Percentiles rank a stretch among this genome's conserved stretches.
Conservation (phyloP, 2,888 invertebrate genomes). For the Drosophila villosipedis region DNA sequence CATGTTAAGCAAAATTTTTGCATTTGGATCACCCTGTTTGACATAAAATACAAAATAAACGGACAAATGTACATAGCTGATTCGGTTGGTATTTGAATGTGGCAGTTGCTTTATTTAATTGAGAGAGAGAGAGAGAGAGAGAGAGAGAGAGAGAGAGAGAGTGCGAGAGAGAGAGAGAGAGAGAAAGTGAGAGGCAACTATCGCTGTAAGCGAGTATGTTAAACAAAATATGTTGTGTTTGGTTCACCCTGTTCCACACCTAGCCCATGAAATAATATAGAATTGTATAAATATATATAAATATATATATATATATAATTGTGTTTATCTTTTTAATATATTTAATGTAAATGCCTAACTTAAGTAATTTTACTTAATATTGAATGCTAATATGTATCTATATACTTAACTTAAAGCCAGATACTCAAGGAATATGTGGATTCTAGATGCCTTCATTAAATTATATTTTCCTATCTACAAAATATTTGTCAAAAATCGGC, state of each 20-base stretch:
- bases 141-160: neutral
- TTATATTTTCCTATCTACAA: neutral
- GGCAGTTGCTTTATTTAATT: conserved; percentile 67
- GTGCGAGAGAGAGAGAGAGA: neutral
- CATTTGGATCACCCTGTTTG: conserved; percentile 25
- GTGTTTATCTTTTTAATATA: neutral
- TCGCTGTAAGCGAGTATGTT: neutral
- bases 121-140: conserved; percentile 1
- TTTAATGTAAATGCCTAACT: neutral
- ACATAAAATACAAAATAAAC: conserved; percentile 13
- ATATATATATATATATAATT: neutral
- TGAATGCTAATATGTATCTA: neutral
- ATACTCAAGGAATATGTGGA: too few species aligned
- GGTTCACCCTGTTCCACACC: neutral
- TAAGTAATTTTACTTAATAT: neutral
- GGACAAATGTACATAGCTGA: conserved; percentile 2
- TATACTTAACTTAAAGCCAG: too few species aligned
- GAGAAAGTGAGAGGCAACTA: neutral
- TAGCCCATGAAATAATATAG: neutral
- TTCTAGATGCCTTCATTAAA: neutral
- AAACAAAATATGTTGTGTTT: neutral
- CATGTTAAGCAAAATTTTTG: conserved; percentile 26
- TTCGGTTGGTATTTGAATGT: conserved; percentile 58
- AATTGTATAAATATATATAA: neutral
- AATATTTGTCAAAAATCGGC: neutral